Evolutionary conservation across 1,140 invertebrate genomes (phyloP).

Genomic region (Amphibalanus amphitrite): DNA sequence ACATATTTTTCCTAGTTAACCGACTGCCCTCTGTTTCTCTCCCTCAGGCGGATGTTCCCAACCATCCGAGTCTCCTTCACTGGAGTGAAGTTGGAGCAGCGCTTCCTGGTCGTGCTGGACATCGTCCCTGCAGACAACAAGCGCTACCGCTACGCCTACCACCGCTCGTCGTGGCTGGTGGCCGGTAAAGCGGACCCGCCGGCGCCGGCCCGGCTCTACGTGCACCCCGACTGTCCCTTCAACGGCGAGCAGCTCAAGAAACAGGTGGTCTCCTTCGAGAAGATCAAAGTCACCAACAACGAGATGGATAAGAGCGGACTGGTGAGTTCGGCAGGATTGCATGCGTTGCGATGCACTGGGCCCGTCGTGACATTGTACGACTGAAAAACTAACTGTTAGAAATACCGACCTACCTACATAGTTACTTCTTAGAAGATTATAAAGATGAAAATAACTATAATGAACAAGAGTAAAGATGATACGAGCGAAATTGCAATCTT

Average conservation of each 20-base stretch:
- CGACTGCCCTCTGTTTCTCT: slow-evolving; percentile 5
- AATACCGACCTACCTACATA: too few relatives aligned
- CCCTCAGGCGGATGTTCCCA: slow-evolving; percentile 51
- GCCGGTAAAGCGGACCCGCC: slow-evolving; percentile 64
- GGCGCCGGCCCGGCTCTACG: slow-evolving; percentile 77
- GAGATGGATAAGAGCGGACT: slow-evolving; percentile 47
- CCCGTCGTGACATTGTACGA: too few relatives aligned
- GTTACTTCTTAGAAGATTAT: too few relatives aligned
- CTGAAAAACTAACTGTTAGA: too few relatives aligned
- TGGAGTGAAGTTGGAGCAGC: slow-evolving; percentile 30
- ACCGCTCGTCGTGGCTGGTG: slow-evolving; percentile 46
- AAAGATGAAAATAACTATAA: too few relatives aligned
- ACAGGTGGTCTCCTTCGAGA: slow-evolving; percentile 53
- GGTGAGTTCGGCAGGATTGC: too few relatives aligned
- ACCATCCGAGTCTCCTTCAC: slow-evolving; percentile 41
- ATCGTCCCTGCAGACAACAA: slow-evolving; percentile 46
- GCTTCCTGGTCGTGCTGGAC: slow-evolving; percentile 43
- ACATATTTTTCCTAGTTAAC: too few relatives aligned
- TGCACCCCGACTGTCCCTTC: slow-evolving; percentile 95
- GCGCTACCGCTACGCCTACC: slow-evolving; percentile 49
- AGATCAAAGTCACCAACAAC: slow-evolving; percentile 53
- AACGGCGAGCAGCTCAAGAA: slow-evolving; percentile 65
- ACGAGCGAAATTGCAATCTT: too few relatives aligned
- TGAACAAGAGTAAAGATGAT: too few relatives aligned
- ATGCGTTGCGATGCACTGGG: too few relatives aligned